Percentiles rank a stretch among this genome's conserved stretches.
Evolutionary conservation across 2,888 invertebrate species (phyloP).

Genomic region (Drosophila histrio): DNA sequence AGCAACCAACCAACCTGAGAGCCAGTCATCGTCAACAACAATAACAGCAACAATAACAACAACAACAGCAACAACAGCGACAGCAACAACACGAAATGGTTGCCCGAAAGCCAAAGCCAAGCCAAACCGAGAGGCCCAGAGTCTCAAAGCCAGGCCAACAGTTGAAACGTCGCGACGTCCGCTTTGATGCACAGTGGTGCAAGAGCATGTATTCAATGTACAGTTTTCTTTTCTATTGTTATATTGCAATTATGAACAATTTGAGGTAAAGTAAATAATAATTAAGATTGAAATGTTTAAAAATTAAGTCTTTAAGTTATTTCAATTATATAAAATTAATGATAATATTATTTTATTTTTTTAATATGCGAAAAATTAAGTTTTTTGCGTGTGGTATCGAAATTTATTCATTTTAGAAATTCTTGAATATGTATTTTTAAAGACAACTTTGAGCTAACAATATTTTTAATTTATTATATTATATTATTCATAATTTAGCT

Average conservation of each 20-base stretch:
- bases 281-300: neutral
- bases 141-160: conserved; percentile 58
- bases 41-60: conserved; percentile 31
- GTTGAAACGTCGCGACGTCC: conserved; percentile 63
- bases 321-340: too few relatives aligned
- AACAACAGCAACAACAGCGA: conserved; percentile 27
- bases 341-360: too few relatives aligned
- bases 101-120: conserved; percentile 77
- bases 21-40: conserved; percentile 73
- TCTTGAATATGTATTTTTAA: neutral
- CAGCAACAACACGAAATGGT: conserved; percentile 60
- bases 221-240: neutral
- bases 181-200: conserved; percentile 52
- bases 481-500: neutral
- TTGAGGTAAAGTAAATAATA: neutral
- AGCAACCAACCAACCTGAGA: conserved; percentile 55
- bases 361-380: too few relatives aligned
- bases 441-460: neutral
- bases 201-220: neutral
- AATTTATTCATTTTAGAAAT: too few relatives aligned
- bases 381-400: too few relatives aligned
- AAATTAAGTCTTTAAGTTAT: neutral
- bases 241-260: neutral
- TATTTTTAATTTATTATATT: too few relatives aligned
- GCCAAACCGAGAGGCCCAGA: conserved; percentile 65